Base-by-base conservation (phyloP, 53 echinoderm and acorn worm species). In the Temnopleurus reevesii region DNA sequence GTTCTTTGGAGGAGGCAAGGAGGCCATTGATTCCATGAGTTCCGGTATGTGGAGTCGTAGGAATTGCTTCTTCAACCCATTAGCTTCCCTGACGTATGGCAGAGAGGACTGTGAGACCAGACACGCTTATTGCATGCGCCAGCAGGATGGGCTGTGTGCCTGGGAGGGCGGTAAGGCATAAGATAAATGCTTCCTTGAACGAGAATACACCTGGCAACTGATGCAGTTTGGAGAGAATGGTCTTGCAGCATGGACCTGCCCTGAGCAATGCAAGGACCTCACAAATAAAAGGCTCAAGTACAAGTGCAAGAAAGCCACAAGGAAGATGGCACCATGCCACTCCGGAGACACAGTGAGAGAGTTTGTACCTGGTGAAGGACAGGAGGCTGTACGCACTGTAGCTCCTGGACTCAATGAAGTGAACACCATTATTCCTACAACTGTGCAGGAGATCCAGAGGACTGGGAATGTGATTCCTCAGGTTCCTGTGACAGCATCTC, bases 41-140 rank as follows among this genome's bases (percentile, higher is more conserved):
- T 83, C 90, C 17, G 63, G 81, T n/a, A 77, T 85, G 36, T 92
- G 92, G 92, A 90, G 76, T 53, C 45, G 61, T 4, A 34, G 76
- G 51, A 18, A 49, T 10, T 92, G 92, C 79, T 92, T 90, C 86
- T 92, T 76, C 86, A 92, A 92, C 33, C 92, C 92, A 0, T 77
- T 77, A 12, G 77, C 90, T 41, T 90, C 92, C 28, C 8, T 77
- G 61, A 89, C 84, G 8, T 58, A 90, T 55, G 77, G 77, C 1
- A 84, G 84, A 15, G 84, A 86, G 7, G 92, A 92, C 86, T 92
- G 92, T 24, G 92, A 92, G 64, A 90, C 84, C 44, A 60, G 90
- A 23, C 19, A 45, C n/a, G 56, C 56, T 27, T 57, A 58, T 53
- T 92, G 92, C 59, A 77, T 25, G 60, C 44, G 17, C 25, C 77